Percentiles rank a stretch among this genome's conserved stretches.
Conservation (phyloP, 2,113 vertebrate genomes). For the Seriola dumerili region DNA sequence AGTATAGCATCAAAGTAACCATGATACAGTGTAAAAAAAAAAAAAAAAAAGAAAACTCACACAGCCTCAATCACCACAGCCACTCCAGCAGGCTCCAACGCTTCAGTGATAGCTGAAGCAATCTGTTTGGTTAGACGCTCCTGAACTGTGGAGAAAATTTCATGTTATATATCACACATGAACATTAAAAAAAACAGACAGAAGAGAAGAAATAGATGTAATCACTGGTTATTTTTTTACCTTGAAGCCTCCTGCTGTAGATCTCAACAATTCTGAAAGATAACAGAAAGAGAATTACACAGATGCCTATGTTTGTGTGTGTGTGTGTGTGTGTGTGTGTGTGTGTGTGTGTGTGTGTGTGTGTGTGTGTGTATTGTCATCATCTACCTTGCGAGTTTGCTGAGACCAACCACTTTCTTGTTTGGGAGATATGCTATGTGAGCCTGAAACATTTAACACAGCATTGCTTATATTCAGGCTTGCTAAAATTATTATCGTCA, state of each 20-base stretch:
- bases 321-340: not conserved
- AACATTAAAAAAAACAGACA: not conserved
- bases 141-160: conserved; percentile 64
- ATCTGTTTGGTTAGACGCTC: conserved; percentile 79
- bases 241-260: conserved; percentile 81
- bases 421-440: conserved; percentile 71
- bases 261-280: conserved; percentile 78
- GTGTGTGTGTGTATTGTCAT: not conserved
- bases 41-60: conserved; percentile 54
- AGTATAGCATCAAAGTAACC: too few species aligned
- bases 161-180: too few species aligned
- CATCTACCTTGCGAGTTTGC: conserved; percentile 67
- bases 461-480: too few species aligned
- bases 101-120: conserved; percentile 69
- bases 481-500: too few species aligned
- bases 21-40: too few species aligned
- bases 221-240: conserved; percentile 37
- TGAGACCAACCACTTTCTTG: conserved; percentile 71
- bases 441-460: conserved; percentile 28
- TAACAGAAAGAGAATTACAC: not conserved
- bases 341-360: not conserved
- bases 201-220: too few species aligned
- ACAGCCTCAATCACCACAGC: conserved; percentile 68
- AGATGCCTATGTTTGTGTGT: too few species aligned
- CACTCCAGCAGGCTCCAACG: conserved; percentile 69